Evolutionary conservation across 2,797 vertebrate species (phyloP), one percentile per base, ranked within the genome.

Genomic region (Iguana delicatissima): DNA sequence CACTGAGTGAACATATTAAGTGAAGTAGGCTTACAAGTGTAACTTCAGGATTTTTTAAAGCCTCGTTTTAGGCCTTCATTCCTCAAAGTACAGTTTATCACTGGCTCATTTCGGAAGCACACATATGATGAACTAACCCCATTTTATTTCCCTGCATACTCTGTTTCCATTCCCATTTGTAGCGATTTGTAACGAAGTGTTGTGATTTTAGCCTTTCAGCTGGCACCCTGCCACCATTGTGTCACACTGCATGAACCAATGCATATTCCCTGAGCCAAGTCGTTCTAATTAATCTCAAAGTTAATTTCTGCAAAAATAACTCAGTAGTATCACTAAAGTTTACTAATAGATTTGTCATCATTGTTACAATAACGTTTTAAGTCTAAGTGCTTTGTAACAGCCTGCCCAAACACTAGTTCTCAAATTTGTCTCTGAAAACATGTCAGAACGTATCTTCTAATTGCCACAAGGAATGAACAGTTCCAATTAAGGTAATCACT

Each of bases 231-330:
- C 73, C 76, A 67, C 81, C 84, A 91, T 38, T 91, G 86, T 90
- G 86, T 64, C 91, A 84, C 86, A 89, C 67, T 94, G 93, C 94
- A 93, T 93, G 94, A 91, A 95, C 8, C 69, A 94, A 93, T 88
- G 52, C 93, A 93, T 93, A 94, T 73, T 77, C 46, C 89, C 87
- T 85, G 59, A 80, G 69, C 86, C 67, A 85, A 91, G 80, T 86
- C 77, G 76, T 64, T 89, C 90, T 77, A 89, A 80, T 67, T 89
- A 67, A 84, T 57, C 52, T 84, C 46, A 84, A 89, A 89, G 62
- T 85, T 93, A 90, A 80, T 77, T 87, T 88, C 87, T 83, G 87
- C 26, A 93, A 79, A 79, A 94, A 29, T 69, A 88, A 57, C 88
- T 83, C 81, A 79, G 72, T 35, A 80, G 10, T 86, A 46, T 84